These are phyloP conservation scores for Drosophila kanekoi DNA, from an alignment of 2,888 invertebrate genomes.

Conservation along the genomic window DNA sequence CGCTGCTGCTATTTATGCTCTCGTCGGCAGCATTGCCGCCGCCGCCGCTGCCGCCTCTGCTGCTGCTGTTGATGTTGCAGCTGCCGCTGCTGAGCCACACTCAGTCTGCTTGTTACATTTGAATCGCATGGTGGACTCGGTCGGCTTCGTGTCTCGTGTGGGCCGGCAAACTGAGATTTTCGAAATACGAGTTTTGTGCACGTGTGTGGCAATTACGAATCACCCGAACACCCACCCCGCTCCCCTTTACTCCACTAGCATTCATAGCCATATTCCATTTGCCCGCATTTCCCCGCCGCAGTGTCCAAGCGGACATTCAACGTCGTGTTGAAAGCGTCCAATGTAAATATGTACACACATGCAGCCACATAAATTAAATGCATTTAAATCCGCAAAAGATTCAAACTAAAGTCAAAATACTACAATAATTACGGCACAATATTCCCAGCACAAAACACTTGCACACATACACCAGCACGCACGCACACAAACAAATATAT, in stretches of 20 bases:
- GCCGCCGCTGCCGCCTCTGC: conserved; percentile 23
- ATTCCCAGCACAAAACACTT: conserved; percentile 11
- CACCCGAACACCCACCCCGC: neutral
- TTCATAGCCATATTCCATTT: conserved; percentile 10
- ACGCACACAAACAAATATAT: conserved; percentile 1
- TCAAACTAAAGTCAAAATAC: conserved; percentile 65
- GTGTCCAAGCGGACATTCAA: conserved; percentile 14
- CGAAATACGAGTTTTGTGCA: conserved; percentile 57
- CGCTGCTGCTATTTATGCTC: conserved; percentile 37
- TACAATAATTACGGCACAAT: conserved; percentile 52
- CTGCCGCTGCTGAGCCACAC: conserved; percentile 33
- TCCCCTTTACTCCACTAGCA: neutral
- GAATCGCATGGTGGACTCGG: conserved; percentile 62
- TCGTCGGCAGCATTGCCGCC: conserved; percentile 21
- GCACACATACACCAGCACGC: conserved; percentile 4
- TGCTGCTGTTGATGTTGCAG: conserved; percentile 19
- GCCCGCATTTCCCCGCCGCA: neutral
- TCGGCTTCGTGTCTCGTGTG: conserved; percentile 59
- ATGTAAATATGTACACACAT: conserved; percentile 62
- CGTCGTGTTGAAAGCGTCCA: conserved; percentile 53
- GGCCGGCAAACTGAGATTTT: conserved; percentile 56
- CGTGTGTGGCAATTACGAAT: conserved; percentile 30
- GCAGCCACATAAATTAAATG: conserved; percentile 74
- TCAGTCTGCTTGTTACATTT: conserved; percentile 75
- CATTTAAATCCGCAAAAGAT: conserved; percentile 67